A percentile compares a stretch with the other conserved stretches of the same genome.
Conservation (phyloP, 2,797 vertebrate species). For the Hydrolagus colliei region DNA sequence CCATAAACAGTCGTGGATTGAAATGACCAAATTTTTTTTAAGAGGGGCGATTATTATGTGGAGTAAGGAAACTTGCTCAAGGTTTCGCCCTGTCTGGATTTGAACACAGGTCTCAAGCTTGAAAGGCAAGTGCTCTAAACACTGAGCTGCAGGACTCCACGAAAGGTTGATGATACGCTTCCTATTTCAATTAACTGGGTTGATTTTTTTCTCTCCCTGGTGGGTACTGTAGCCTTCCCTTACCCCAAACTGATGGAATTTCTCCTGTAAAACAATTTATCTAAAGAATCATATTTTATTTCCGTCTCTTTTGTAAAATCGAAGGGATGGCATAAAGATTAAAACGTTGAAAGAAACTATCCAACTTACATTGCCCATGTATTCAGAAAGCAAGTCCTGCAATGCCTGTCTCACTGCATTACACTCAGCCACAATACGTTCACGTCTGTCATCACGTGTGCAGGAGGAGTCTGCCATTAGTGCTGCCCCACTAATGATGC, state of each 20-base stretch:
- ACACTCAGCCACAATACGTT: conserved; percentile 93
- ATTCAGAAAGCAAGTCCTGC: conserved; percentile 95
- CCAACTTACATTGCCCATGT: conserved; percentile 90
- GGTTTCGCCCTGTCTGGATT: too few species aligned
- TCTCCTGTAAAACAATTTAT: neutral
- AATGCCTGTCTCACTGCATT: conserved; percentile 95
- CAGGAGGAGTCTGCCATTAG: conserved; percentile 97
- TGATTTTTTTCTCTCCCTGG: too few species aligned
- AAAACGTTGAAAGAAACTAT: neutral
- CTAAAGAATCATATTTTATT: neutral
- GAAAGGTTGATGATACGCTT: too few species aligned
- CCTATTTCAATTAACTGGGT: too few species aligned
- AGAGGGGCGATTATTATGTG: too few species aligned
- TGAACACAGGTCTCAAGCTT: too few species aligned
- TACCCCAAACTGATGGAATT: neutral
- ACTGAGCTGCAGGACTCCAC: too few species aligned
- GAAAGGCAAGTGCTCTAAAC: too few species aligned
- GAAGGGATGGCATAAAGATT: neutral
- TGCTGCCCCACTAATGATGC: conserved; percentile 95
- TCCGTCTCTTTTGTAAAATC: neutral
- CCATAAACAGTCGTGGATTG: too few species aligned
- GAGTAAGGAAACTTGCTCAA: too few species aligned
- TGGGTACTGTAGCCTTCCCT: too few species aligned
- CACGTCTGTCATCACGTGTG: conserved; percentile 90
- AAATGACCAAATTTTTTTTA: too few species aligned